Percentiles rank a stretch among this genome's conserved stretches.
Conservation (phyloP, 2,797 vertebrate genomes). For the Eospalax fontanierii region DNA sequence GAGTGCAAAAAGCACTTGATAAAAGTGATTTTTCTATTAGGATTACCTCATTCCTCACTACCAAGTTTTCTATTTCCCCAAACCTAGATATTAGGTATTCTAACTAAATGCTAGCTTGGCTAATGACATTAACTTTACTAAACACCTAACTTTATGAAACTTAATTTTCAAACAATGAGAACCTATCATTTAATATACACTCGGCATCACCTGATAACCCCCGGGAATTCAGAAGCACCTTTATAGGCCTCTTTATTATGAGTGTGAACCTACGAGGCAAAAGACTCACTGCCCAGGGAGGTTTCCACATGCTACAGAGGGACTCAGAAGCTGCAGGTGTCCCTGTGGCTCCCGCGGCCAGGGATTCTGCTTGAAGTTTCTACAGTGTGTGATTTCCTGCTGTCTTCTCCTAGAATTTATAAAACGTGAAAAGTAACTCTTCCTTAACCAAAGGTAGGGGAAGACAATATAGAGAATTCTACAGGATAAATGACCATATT, state of each 20-base stretch:
- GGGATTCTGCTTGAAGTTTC: background rate
- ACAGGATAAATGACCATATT: background rate
- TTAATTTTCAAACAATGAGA: slow-evolving; percentile 25
- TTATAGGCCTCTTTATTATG: background rate
- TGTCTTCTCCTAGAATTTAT: background rate
- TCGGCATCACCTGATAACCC: background rate
- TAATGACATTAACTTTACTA: slow-evolving; percentile 34
- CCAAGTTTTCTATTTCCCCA: background rate
- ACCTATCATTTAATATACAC: background rate
- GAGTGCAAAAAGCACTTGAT: background rate
- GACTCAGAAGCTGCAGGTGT: background rate
- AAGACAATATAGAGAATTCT: background rate
- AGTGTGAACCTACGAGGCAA: background rate
- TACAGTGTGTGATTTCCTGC: background rate
- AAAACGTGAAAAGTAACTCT: slow-evolving; percentile 46
- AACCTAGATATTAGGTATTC: background rate
- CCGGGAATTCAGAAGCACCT: background rate
- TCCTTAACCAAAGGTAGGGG: background rate
- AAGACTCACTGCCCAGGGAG: slow-evolving; percentile 19
- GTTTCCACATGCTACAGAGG: background rate
- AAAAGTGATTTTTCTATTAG: background rate
- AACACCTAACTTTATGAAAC: background rate
- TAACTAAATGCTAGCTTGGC: background rate
- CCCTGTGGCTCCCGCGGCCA: background rate
- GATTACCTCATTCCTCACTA: background rate